Evolutionary conservation across 1,140 invertebrate genomes (phyloP), one percentile per base, ranked within the genome.

Genomic region (Pseudomyrmex flavicornis): DNA sequence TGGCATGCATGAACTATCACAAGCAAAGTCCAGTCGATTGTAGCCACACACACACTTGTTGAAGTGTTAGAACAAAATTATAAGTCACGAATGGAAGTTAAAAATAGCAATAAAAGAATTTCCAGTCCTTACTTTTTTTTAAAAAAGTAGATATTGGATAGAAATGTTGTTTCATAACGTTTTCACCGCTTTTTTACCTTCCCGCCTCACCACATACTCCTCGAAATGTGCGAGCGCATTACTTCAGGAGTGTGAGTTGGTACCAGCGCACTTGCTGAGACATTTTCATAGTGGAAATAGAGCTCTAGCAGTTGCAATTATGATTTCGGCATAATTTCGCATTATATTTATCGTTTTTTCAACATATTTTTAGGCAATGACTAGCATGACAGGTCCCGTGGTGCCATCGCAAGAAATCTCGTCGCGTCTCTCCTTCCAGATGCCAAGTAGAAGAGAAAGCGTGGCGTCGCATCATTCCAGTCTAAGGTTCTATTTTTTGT

Each of bases 401-500:
- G 74, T 90, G 2, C 85, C 88, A 12, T 82, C 86, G 20, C 91
- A 90, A 83, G 86, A 90, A 1, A 82, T 85, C 13, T 90, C 91
- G 0, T 89, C 92, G 7, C 91, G 91, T 26, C 63, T 90, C 0
- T 91, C 87, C 8, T 72, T 92, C 35, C 91, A 92, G 54, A 90
- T 93, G 9, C 92, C 94, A 0, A 94, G 92, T 69, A 95, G 96
- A 87, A 95, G 97, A 91, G 97, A 97, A 90, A 97, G 97, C 88
- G 80, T 94, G 20, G 92, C 93, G 8, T 94, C 93, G 12, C 93
- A 94, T 86, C 93, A 95, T 76, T 91, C 91, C 0, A 94, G 89
- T 48, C 91, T 95, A 73, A 95, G 94, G 95, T 95, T 48, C 17
- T 17, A 17, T 68, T 58, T 62, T 54, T 7, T 7, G 35, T 35